Evolutionary conservation across 2,797 vertebrate genomes (phyloP), one percentile per base, ranked within the genome.

Genomic region (Rhabdophis nuchalis): DNA sequence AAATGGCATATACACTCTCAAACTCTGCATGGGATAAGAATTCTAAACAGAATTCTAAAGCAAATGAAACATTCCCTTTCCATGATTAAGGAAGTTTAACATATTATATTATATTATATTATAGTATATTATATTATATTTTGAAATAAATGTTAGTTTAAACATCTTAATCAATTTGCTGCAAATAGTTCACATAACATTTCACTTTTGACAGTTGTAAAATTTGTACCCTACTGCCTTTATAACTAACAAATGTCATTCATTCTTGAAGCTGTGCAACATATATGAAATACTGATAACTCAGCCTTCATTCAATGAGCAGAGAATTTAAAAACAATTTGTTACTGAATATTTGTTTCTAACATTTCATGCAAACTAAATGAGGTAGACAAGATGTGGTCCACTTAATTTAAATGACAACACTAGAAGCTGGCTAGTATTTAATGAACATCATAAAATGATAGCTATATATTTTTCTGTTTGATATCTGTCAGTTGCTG

Each of bases 21-120:
- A 29, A 36, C n/a, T 18, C 90, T 58, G 89, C 68, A 60, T 90
- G 16, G 25, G 89, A 93, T 94, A 94, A 92, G 85, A 10, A 54
- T 32, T 87, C 86, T 61, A 93, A 60, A 41, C 54, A 54, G 77
- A 91, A 91, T 53, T 92, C 87, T 93, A 87, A 92, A 93, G 87
- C 29, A 91, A 68, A 68, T 60, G 11, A 16, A 36, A 90, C 20
- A 9, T 87, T 3, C 86, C 87, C 77, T 87, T 88, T 85, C 36
- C 32, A 4, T 94, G n/a, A 68, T 90, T 91, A 92, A 92, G 61
- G 6, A 56, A 46, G 29, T 46, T 68, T 88, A 87, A 20, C 25
- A 64, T 50, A 1, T 93, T 93, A 89, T 53, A 91, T 29, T 85
- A 56, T 87, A 91, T 32, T 23, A n/a, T n/a, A n/a, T n/a, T n/a